phyloP scores from a whole-genome alignment of 2,113 vertebrate genomes.

The Kryptolebias marmoratus region DNA sequence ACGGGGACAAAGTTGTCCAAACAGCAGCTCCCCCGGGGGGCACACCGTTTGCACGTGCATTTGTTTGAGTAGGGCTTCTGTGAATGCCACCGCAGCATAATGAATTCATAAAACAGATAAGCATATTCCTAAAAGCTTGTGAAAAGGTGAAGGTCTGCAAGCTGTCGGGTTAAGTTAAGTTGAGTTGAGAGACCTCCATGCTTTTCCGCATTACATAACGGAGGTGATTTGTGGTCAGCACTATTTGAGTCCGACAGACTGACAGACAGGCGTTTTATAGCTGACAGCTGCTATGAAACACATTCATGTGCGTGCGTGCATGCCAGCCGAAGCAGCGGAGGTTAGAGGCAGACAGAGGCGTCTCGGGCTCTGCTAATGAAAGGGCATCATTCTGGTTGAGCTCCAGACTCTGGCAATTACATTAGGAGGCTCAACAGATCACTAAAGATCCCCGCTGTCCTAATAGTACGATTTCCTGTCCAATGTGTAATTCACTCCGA shows the following conservation, averaged over 20 bases:
- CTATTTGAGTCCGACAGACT: slow-evolving; percentile 55
- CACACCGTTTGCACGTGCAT: neutral
- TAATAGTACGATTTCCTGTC: slow-evolving; percentile 19
- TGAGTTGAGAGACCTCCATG: neutral
- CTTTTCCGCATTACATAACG: slow-evolving; percentile 16
- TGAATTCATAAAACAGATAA: neutral
- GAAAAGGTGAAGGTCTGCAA: neutral
- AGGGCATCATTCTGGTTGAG: slow-evolving; percentile 48
- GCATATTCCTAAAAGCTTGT: neutral
- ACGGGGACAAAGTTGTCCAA: neutral
- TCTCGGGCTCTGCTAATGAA: slow-evolving; percentile 37
- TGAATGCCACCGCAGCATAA: neutral
- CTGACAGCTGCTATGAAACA: slow-evolving; percentile 60
- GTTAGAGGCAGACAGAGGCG: neutral
- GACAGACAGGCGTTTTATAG: slow-evolving; percentile 52
- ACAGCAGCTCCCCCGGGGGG: neutral
- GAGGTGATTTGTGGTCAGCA: slow-evolving; percentile 21
- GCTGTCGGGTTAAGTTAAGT: neutral
- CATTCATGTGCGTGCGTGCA: slow-evolving; percentile 37
- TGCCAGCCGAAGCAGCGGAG: slow-evolving; percentile 24
- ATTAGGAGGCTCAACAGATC: slow-evolving; percentile 31
- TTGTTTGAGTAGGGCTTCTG: neutral
- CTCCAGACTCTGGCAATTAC: slow-evolving; percentile 39
- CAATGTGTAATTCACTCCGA: slow-evolving; percentile 8
- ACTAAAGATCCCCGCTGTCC: slow-evolving; percentile 19